A percentile compares a stretch with the other conserved stretches of the same genome.
Evolutionary conservation across 2,113 vertebrate genomes (phyloP).

Genomic region (Peromyscus californicus): DNA sequence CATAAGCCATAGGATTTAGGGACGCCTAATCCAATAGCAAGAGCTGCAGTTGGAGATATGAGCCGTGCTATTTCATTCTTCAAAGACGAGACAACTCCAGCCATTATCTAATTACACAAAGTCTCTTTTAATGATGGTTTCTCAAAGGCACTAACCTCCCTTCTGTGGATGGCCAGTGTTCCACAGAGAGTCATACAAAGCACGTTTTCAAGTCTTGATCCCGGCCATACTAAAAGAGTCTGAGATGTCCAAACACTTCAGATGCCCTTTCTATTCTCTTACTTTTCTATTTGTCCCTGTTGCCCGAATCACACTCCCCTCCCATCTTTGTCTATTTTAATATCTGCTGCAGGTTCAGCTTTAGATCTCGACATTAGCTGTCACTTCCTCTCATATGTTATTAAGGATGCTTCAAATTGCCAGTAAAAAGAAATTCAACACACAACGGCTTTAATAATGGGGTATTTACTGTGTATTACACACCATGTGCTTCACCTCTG

Average conservation of each 20-base stretch:
- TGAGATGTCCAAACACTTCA: not conserved
- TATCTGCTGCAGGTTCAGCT: not conserved
- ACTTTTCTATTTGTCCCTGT: slow-evolving; percentile 3
- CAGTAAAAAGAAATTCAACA: not conserved
- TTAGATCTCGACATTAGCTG: not conserved
- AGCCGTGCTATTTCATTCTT: slow-evolving; percentile 17
- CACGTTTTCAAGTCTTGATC: not conserved
- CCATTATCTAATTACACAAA: not conserved
- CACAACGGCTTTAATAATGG: not conserved
- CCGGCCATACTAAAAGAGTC: not conserved
- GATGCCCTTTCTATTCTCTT: not conserved
- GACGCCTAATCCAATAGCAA: not conserved
- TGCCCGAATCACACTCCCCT: not conserved
- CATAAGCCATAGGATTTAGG: slow-evolving; percentile 35
- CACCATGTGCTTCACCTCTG: not conserved
- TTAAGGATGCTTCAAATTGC: not conserved
- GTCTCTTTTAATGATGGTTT: slow-evolving; percentile 24
- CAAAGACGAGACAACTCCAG: slow-evolving; percentile 19
- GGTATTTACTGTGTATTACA: not conserved
- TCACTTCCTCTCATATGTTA: slow-evolving; percentile 4
- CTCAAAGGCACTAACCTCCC: slow-evolving; percentile 12
- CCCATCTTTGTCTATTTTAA: not conserved
- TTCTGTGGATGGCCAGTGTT: not conserved
- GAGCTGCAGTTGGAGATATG: not conserved
- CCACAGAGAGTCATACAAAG: not conserved